Evolutionary conservation across 1,140 invertebrate genomes (phyloP).

Genomic region (Sycophaga agraensis): DNA sequence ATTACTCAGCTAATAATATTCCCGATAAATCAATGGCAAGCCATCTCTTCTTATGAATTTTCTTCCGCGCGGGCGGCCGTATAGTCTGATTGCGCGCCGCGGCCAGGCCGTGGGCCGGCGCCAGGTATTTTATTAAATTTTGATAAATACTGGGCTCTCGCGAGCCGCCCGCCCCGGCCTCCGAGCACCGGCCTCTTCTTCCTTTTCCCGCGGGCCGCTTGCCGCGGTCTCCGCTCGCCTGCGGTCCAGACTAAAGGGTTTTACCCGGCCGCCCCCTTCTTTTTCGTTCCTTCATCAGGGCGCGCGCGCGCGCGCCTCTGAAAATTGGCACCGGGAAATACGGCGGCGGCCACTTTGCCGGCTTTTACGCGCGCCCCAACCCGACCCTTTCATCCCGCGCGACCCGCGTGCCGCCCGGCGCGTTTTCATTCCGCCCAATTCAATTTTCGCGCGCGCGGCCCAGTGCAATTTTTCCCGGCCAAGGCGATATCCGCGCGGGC

Average conservation of each 20-base stretch:
- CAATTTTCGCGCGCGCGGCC: too few species aligned
- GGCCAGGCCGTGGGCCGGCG: neutral
- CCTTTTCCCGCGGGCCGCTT: neutral
- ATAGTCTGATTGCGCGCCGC: neutral
- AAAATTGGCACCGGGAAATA: too few species aligned
- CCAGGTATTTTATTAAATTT: conserved; percentile 27
- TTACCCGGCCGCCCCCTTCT: neutral
- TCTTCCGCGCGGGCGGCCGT: neutral
- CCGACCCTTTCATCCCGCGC: too few species aligned
- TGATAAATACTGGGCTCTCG: conserved; percentile 9
- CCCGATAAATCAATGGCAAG: conserved; percentile 24
- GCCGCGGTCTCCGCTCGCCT: conserved; percentile 22
- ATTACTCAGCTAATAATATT: conserved; percentile 21
- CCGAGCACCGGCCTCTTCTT: neutral
- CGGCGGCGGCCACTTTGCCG: too few species aligned
- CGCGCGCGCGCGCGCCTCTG: too few species aligned
- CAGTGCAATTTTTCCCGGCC: too few species aligned
- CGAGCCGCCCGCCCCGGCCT: neutral
- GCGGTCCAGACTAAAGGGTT: conserved; percentile 50
- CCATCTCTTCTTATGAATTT: too few species aligned
- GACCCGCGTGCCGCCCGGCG: too few species aligned
- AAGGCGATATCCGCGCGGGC: too few species aligned
- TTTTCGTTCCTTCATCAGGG: neutral
- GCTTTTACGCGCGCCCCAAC: too few species aligned
- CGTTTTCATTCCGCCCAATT: too few species aligned